phyloP scores from a whole-genome alignment of 2,888 invertebrate species.

The Trissonchulus sp. region DNA sequence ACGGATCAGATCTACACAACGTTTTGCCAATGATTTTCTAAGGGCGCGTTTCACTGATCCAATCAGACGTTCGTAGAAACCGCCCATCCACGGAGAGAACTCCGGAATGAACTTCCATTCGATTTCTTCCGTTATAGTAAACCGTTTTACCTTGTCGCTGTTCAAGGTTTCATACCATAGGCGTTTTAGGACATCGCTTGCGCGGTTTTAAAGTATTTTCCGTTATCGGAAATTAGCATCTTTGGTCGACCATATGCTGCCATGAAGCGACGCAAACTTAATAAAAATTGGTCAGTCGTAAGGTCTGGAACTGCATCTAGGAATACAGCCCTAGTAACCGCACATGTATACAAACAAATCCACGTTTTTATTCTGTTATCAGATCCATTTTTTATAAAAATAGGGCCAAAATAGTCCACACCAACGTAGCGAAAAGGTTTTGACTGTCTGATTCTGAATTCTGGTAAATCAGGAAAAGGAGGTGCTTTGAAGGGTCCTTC shows the following conservation, averaged over 20 bases:
- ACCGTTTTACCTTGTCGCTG: too few relatives aligned
- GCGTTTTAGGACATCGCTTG: too few relatives aligned
- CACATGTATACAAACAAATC: constrained; percentile 29
- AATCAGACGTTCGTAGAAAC: too few relatives aligned
- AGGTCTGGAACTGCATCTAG: constrained; percentile 5
- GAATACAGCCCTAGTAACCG: constrained; percentile 25
- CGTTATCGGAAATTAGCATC: not conserved
- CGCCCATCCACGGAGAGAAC: too few relatives aligned
- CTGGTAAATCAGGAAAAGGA: not conserved
- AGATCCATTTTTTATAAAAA: not conserved
- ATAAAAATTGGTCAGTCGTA: not conserved
- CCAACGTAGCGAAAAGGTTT: not conserved
- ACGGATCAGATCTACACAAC: too few relatives aligned
- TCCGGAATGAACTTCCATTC: too few relatives aligned
- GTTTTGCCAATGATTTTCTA: too few relatives aligned
- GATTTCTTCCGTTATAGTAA: too few relatives aligned
- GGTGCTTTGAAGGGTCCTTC: not conserved
- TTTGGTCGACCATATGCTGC: not conserved
- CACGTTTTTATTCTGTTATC: constrained; percentile 12
- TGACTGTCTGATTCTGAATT: not conserved
- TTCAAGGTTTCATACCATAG: too few relatives aligned
- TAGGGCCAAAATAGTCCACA: constrained; percentile 9
- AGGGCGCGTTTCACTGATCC: too few relatives aligned
- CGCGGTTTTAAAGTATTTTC: constrained; percentile 3
- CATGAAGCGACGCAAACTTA: not conserved